These are phyloP conservation scores for Prochilodus magdalenae DNA, from an alignment of 2,113 vertebrate species.

Conservation along the genomic window DNA sequence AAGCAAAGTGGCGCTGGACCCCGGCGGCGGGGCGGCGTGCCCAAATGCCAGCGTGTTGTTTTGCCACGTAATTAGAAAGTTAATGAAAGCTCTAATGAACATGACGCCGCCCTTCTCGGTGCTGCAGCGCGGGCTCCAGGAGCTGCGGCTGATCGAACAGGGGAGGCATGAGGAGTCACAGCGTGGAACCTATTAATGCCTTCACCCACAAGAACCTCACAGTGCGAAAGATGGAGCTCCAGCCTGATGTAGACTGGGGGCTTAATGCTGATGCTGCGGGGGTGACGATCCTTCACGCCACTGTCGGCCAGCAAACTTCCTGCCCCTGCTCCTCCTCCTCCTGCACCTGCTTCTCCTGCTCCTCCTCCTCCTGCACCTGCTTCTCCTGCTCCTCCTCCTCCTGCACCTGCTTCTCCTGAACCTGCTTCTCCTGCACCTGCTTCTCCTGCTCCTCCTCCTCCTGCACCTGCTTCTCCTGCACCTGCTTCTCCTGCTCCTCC, in stretches of 20 bases:
- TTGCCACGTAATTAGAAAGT: constrained; percentile 60
- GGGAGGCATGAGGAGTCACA: background rate
- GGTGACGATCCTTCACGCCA: background rate
- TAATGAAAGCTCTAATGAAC: constrained; percentile 68
- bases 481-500: no score
- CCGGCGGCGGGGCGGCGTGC: background rate
- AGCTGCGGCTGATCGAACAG: background rate
- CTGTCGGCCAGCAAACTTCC: background rate
- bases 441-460: no score
- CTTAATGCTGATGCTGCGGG: background rate
- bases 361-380: no score
- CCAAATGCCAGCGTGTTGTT: constrained; percentile 39
- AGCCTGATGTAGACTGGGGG: background rate
- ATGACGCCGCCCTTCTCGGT: constrained; percentile 43
- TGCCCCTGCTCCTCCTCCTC: no score
- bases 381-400: no score
- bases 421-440: no score
- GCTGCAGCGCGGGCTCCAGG: background rate
- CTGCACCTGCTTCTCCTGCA: no score
- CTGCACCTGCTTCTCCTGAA: no score
- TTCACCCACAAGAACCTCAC: background rate
- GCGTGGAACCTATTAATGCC: background rate
- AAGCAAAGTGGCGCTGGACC: constrained; percentile 52
- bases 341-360: no score
- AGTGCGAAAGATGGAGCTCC: background rate